These are phyloP conservation scores for Stegodyphus mimosarum DNA, from an alignment of 1,140 invertebrate genomes.

Conservation along the genomic window DNA sequence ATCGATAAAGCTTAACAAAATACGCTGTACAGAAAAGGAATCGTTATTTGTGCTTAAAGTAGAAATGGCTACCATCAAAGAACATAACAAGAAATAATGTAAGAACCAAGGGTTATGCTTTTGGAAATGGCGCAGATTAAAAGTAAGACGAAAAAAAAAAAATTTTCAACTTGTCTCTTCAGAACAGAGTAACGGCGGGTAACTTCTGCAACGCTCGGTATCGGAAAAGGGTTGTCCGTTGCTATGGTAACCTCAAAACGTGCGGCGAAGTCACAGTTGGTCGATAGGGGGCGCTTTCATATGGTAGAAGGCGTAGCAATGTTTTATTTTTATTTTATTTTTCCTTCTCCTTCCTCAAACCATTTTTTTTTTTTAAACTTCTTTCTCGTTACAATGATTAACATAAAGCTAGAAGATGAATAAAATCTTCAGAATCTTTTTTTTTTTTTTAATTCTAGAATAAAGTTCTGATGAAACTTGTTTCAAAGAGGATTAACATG, in stretches of 20 bases:
- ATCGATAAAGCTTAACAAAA: not conserved
- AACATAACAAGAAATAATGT: too few species aligned
- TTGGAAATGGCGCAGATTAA: not conserved
- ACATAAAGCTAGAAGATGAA: slow-evolving; percentile 43
- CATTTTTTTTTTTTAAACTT: slow-evolving; percentile 30
- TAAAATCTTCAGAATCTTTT: not conserved
- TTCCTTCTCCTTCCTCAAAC: not conserved
- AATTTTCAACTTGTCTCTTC: not conserved
- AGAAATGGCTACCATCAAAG: too few species aligned
- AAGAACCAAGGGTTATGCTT: not conserved
- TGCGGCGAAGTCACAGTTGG: slow-evolving; percentile 42
- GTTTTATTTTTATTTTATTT: slow-evolving; percentile 9
- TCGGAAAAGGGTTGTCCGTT: slow-evolving; percentile 58
- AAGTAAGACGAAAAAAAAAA: not conserved
- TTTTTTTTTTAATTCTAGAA: too few species aligned
- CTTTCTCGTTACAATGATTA: slow-evolving; percentile 49
- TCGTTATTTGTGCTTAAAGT: too few species aligned
- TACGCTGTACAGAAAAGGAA: not conserved
- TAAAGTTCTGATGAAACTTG: too few species aligned
- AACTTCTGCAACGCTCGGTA: slow-evolving; percentile 38
- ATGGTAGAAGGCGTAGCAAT: slow-evolving; percentile 15
- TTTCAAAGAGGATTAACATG: too few species aligned
- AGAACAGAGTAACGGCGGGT: slow-evolving; percentile 1
- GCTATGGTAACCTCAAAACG: slow-evolving; percentile 42
- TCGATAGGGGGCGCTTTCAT: slow-evolving; percentile 54